phyloP scores from a whole-genome alignment of 2,113 vertebrate genomes.

The Bos indicus region DNA sequence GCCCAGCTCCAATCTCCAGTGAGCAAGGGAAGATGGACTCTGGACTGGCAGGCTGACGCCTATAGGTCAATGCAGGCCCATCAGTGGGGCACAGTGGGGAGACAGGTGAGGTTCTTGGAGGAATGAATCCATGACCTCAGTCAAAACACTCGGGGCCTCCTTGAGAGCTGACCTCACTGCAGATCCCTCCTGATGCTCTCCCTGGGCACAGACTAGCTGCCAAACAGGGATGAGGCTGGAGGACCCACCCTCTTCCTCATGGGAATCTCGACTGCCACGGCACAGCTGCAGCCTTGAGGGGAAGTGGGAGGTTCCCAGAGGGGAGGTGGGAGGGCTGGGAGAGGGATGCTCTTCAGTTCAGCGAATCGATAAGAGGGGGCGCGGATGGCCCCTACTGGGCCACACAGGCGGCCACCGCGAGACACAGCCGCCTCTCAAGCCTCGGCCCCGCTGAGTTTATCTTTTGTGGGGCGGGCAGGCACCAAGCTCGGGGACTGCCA shows the following conservation, averaged over 20 bases:
- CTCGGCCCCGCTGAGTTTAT: fast-evolving
- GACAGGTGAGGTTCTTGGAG: background rate
- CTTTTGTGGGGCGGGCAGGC: background rate
- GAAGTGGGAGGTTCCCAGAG: background rate
- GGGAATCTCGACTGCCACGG: background rate
- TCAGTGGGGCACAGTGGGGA: fast-evolving
- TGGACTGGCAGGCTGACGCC: fast-evolving
- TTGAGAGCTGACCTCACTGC: fast-evolving
- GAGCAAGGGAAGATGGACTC: background rate
- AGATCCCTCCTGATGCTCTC: fast-evolving
- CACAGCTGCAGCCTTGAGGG: no score
- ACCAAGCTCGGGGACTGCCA: background rate
- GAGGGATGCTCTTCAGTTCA: background rate
- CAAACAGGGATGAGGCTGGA: background rate
- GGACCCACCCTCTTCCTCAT: fast-evolving
- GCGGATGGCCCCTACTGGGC: fast-evolving
- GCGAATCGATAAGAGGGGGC: fast-evolving
- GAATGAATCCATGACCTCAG: fast-evolving
- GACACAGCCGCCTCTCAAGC: background rate
- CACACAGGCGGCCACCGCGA: fast-evolving
- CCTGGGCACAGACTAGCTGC: background rate
- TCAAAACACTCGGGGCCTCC: background rate
- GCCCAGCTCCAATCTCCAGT: background rate
- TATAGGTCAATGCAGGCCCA: fast-evolving
- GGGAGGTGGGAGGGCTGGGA: background rate